Percentiles rank a stretch among this genome's conserved stretches.
Evolutionary conservation across 1,140 invertebrate genomes (phyloP).

Genomic region (Bombus balteatus): DNA sequence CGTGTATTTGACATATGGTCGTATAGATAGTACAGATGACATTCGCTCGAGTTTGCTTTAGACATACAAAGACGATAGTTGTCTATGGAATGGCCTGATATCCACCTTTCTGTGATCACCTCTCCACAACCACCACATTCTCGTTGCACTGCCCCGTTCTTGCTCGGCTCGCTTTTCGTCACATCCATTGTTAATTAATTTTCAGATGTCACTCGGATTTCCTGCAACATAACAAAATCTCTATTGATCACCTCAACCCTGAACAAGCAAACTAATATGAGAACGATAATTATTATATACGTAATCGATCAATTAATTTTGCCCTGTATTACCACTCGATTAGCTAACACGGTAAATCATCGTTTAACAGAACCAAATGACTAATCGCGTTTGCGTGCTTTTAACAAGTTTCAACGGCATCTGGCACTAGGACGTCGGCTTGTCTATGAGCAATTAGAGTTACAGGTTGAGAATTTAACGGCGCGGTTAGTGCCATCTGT

Average conservation of each 20-base stretch:
- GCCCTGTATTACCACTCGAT: neutral
- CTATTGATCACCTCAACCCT: slow-evolving; percentile 9
- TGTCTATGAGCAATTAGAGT: slow-evolving; percentile 84
- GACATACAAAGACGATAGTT: too few species aligned
- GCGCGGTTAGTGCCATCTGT: slow-evolving; percentile 82
- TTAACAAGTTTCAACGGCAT: slow-evolving; percentile 81
- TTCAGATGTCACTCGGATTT: neutral
- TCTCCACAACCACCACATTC: slow-evolving; percentile 91
- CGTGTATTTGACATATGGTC: too few species aligned
- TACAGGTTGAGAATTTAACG: slow-evolving; percentile 83
- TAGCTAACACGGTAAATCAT: slow-evolving; percentile 13
- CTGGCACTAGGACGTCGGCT: slow-evolving; percentile 79
- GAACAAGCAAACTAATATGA: neutral
- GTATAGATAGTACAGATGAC: too few species aligned
- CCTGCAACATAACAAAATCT: slow-evolving; percentile 29
- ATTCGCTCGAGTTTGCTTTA: too few species aligned
- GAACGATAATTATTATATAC: neutral
- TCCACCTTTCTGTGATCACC: slow-evolving; percentile 87
- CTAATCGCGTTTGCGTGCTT: slow-evolving; percentile 70
- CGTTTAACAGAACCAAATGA: slow-evolving; percentile 45
- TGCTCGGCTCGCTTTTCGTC: slow-evolving; percentile 81
- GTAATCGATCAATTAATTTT: neutral
- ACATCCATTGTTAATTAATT: slow-evolving; percentile 82
- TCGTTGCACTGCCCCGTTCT: slow-evolving; percentile 80
- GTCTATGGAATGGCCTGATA: too few species aligned